Evolutionary conservation across 1,140 invertebrate species (phyloP).

Genomic region (Dinothrombium tinctorium): DNA sequence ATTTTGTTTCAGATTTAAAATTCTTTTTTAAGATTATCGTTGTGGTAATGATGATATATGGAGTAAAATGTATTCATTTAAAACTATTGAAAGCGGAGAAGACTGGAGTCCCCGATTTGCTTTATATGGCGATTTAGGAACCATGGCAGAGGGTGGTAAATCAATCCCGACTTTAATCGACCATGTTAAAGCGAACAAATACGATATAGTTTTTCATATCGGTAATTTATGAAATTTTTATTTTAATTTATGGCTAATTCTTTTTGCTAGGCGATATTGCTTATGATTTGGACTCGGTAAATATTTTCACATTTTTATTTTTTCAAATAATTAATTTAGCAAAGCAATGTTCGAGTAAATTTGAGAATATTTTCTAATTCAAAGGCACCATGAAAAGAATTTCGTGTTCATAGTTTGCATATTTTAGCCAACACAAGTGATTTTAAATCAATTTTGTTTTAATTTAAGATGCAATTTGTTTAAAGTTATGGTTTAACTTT

Average conservation of each 20-base stretch:
- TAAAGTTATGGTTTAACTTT: too few relatives aligned
- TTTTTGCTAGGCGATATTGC: slow-evolving; percentile 43
- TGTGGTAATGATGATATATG: slow-evolving; percentile 11
- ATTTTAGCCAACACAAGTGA: too few relatives aligned
- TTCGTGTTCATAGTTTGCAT: background rate
- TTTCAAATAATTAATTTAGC: slow-evolving; percentile 4
- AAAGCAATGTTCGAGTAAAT: too few relatives aligned
- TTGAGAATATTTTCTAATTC: too few relatives aligned
- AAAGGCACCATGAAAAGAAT: too few relatives aligned
- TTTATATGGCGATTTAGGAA: slow-evolving; percentile 76
- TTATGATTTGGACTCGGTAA: slow-evolving; percentile 67
- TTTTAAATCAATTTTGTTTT: too few relatives aligned
- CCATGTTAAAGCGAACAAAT: slow-evolving; percentile 46
- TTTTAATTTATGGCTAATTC: background rate
- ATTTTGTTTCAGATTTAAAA: background rate
- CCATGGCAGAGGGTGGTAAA: slow-evolving; percentile 50
- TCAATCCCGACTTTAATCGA: slow-evolving; percentile 51
- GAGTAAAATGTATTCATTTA: slow-evolving; percentile 10
- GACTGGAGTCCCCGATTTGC: slow-evolving; percentile 27
- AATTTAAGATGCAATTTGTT: too few relatives aligned
- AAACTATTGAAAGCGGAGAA: slow-evolving; percentile 2
- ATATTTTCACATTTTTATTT: background rate
- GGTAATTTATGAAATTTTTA: slow-evolving; percentile 24
- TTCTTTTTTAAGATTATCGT: slow-evolving; percentile 12
- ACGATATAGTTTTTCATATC: slow-evolving; percentile 69